Evolutionary conservation across 2,888 invertebrate genomes (phyloP).

Genomic region (Drosophila mimetica): DNA sequence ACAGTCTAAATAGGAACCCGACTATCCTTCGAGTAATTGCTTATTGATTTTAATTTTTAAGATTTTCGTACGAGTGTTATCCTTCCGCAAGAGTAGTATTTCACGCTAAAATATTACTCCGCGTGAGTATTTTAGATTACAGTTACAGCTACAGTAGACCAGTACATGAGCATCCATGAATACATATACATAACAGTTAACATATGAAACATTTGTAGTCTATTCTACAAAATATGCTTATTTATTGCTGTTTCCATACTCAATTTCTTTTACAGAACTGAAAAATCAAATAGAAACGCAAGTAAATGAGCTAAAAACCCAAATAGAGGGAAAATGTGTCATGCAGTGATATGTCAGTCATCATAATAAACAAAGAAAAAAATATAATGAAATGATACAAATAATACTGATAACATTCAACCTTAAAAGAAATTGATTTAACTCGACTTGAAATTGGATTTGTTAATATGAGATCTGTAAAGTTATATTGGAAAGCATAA

Average conservation of each 20-base stretch:
- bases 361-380: constrained; percentile 58
- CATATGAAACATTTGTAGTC: constrained; percentile 78
- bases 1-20: background rate
- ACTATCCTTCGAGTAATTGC: background rate
- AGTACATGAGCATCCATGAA: constrained; percentile 54
- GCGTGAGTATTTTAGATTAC: background rate
- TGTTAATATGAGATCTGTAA: constrained; percentile 59
- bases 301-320: constrained; percentile 97
- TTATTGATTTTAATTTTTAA: constrained; percentile 3
- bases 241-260: constrained; percentile 85
- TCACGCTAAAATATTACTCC: background rate
- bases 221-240: constrained; percentile 85
- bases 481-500: constrained; percentile 40
- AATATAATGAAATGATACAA: constrained; percentile 35
- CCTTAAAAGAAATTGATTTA: constrained; percentile 61
- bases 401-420: constrained; percentile 45
- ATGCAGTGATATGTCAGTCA: constrained; percentile 92
- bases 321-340: constrained; percentile 98
- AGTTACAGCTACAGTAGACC: constrained; percentile 32
- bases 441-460: constrained; percentile 61
- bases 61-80: background rate
- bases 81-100: background rate
- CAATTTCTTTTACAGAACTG: constrained; percentile 91
- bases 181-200: constrained; percentile 71
- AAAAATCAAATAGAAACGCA: constrained; percentile 98